Percentiles rank a stretch among this genome's conserved stretches.
These are phyloP conservation scores for Magallana angulata DNA, from an alignment of 1,140 invertebrate genomes.

Conservation along the genomic window DNA sequence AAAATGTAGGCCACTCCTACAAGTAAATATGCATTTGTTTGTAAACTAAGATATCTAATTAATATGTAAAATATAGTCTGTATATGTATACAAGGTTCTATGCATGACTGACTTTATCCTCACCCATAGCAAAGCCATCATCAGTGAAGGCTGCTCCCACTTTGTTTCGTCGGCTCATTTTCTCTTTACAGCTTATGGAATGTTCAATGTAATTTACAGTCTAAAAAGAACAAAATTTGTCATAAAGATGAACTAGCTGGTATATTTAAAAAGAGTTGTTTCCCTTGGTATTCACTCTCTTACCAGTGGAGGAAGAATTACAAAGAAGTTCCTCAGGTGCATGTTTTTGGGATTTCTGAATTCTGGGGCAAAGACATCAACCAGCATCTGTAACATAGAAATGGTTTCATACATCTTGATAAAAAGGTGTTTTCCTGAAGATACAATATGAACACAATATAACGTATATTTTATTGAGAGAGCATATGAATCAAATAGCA, in stretches of 20 bases:
- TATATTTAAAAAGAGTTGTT: not conserved
- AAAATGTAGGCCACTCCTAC: slow-evolving; percentile 86
- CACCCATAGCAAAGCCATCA: slow-evolving; percentile 98
- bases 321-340: slow-evolving; percentile 95
- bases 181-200: slow-evolving; percentile 94
- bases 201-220: slow-evolving; percentile 97
- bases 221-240: slow-evolving; percentile 64
- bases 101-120: slow-evolving; percentile 50
- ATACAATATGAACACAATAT: not conserved
- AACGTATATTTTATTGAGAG: too few species aligned
- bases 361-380: slow-evolving; percentile 94
- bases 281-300: slow-evolving; percentile 42
- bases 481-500: not conserved
- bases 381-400: slow-evolving; percentile 84
- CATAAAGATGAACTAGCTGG: too few species aligned
- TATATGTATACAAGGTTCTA: too few species aligned
- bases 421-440: too few species aligned
- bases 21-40: slow-evolving; percentile 43
- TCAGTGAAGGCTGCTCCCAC: slow-evolving; percentile 94
- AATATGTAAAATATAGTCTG: too few species aligned
- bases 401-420: too few species aligned
- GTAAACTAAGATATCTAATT: not conserved
- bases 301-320: slow-evolving; percentile 93
- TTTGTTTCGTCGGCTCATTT: slow-evolving; percentile 90
- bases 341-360: slow-evolving; percentile 91